These are phyloP conservation scores for Adela reaumurella DNA, from an alignment of 2,888 invertebrate species.

Conservation along the genomic window DNA sequence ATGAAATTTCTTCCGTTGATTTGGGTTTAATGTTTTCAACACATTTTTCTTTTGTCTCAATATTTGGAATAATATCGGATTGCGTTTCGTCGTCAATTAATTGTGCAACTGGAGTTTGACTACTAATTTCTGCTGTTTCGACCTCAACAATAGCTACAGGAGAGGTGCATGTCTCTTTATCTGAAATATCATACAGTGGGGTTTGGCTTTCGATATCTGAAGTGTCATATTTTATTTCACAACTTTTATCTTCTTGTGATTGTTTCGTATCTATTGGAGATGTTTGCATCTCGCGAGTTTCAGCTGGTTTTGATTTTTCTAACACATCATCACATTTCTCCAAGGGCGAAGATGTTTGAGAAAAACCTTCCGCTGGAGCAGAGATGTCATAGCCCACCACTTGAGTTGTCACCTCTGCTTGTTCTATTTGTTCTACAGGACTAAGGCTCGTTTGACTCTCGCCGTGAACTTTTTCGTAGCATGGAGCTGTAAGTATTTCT, in stretches of 20 bases:
- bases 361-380: constrained; percentile 40
- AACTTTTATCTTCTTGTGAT: constrained; percentile 33
- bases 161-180: constrained; percentile 38
- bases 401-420: constrained; percentile 54
- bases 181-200: constrained; percentile 23
- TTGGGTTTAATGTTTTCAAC: background rate
- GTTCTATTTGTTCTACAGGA: constrained; percentile 29
- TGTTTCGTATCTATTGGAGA: constrained; percentile 34
- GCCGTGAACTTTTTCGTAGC: constrained; percentile 18
- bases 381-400: constrained; percentile 40
- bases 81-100: constrained; percentile 22
- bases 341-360: constrained; percentile 41
- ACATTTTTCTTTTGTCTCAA: constrained; percentile 11
- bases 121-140: constrained; percentile 29
- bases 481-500: constrained; percentile 31
- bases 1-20: constrained; percentile 13
- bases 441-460: constrained; percentile 44
- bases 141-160: constrained; percentile 24
- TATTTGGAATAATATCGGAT: constrained; percentile 16
- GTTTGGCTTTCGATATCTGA: constrained; percentile 41
- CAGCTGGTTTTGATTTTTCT: constrained; percentile 35
- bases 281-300: constrained; percentile 51
- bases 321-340: constrained; percentile 20
- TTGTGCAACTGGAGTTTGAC: constrained; percentile 29
- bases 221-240: constrained; percentile 34